Evolutionary conservation across 2,113 vertebrate genomes (phyloP), one percentile per base, ranked within the genome.

Genomic region (Megalops atlanticus): DNA sequence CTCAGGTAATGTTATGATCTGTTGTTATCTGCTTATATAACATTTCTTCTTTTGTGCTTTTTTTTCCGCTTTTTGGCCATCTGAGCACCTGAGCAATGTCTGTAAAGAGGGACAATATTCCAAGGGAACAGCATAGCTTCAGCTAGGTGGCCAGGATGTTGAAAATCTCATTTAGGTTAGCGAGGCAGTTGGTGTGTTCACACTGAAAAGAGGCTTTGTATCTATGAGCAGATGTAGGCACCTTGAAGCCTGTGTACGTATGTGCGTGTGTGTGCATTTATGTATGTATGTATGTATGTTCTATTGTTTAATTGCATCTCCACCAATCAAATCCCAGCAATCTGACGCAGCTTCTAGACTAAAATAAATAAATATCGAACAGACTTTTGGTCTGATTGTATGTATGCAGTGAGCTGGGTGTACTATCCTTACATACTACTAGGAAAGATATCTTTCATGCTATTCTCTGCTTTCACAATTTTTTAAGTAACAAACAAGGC

Each of bases 141-240:
- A 10, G n/a, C 27, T 49, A 6, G 31, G 54, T 47, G 39, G 38
- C 39, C 74, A 76, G 52, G 33, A 69, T 64, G 40, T 38, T 71
- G 49, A 31, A 76, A 58, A 74, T 81, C 58, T 76, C 54, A 77
- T 68, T 33, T 45, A 38, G 36, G 52, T 76, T 11, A 70, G 24
- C 64, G 69, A 81, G 74, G 40, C 7, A 43, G 54, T 43, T 24
- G 8, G 27, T 69, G 33, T 16, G 31, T 75, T 74, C 27, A 35
- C 40, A 38, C 58, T 81, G 54, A 70, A 81, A 68, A 70, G 10
- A 73, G 15, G 5, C 45, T 72, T 71, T 47, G 11, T 35, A 35
- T 35, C 35, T 73, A 15, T 38, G 2, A 73, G 70, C 71, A 40
- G 36, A 21, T 73, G 21, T 4, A 72, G 36, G 1, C 16, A 45